Base-by-base conservation (phyloP, 1,140 invertebrate genomes). In the Dreissena polymorpha region DNA sequence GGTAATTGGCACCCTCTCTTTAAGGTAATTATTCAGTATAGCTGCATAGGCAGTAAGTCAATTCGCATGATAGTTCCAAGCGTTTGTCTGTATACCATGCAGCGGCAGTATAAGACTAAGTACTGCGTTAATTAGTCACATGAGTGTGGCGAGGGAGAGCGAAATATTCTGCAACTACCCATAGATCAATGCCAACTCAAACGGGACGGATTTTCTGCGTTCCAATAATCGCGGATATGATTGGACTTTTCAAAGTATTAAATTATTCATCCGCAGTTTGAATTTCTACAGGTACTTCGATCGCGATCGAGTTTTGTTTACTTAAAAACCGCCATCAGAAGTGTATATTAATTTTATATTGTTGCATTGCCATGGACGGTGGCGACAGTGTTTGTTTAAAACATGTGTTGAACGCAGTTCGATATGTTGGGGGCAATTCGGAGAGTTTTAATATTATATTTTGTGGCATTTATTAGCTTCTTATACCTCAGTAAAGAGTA, bases 281-380 rank as follows among this genome's bases (percentile, higher is more conserved):
- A 82, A 82, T 60, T 39, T 65, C 70, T 82, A 57, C 68, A 74
- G 79, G 79, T 82, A 82, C 64, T 82, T 70, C 79, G 79, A 74
- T 74, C 79, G 25, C 39, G 39, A 51, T 25, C 70, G 16, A 39
- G 65, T 72, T 82, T 82, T 82, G 79, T 82, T 82, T 82, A 60
- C 72, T 82, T 82, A 82, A 82, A 63, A 53, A 50, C 63, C 23
- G 71, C 23, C 79, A 67, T 82, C 74, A 67, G 70, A 74, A 82
- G 57, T 60, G 51, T 67, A 67, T 82, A 82, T 82, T 82, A 82
- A 82, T 82, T 82, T 63, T 53, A 49, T 82, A 82, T 74, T 82
- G 79, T 82, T 74, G 63, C 51, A 82, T 82, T 82, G 50, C 79
- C 70, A 82, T 74, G 79, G 70, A 68, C 79, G 50, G 21, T 55